Conservation (phyloP, 1,140 invertebrate species). For the Neoseiulus cucumeris region DNA sequence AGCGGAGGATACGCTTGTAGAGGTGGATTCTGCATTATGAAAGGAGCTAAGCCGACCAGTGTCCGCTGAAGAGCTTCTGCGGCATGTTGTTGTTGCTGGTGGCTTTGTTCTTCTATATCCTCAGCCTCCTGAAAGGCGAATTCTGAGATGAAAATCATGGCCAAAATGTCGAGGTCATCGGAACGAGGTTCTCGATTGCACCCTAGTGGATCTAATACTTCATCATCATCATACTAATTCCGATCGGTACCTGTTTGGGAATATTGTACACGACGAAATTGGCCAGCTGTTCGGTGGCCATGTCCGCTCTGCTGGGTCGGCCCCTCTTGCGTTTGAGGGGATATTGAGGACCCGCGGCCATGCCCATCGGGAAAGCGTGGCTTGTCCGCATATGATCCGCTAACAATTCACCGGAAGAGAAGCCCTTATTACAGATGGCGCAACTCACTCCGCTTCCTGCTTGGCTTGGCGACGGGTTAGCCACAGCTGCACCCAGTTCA, state of each 20-base stretch:
- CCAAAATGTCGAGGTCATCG: background rate
- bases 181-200: background rate
- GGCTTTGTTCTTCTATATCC: background rate
- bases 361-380: background rate
- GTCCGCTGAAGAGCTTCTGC: background rate
- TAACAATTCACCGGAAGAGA: conserved; percentile 5
- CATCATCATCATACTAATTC: no score
- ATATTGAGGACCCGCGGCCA: background rate
- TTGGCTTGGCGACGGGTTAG: no score
- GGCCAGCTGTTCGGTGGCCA: conserved; percentile 9
- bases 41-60: background rate
- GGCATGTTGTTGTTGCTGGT: conserved; percentile 1
- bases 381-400: conserved; percentile 7
- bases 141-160: background rate
- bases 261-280: conserved; percentile 10
- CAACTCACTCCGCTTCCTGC: background rate
- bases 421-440: conserved; percentile 11
- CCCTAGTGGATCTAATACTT: no score
- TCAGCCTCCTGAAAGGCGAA: background rate
- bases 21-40: conserved; percentile 9
- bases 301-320: background rate
- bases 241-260: conserved; percentile 9
- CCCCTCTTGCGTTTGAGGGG: conserved; percentile 4
- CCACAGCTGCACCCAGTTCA: no score
- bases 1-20: background rate